phyloP scores from a whole-genome alignment of 2,888 invertebrate species.

The Alentia gelatinosa region DNA sequence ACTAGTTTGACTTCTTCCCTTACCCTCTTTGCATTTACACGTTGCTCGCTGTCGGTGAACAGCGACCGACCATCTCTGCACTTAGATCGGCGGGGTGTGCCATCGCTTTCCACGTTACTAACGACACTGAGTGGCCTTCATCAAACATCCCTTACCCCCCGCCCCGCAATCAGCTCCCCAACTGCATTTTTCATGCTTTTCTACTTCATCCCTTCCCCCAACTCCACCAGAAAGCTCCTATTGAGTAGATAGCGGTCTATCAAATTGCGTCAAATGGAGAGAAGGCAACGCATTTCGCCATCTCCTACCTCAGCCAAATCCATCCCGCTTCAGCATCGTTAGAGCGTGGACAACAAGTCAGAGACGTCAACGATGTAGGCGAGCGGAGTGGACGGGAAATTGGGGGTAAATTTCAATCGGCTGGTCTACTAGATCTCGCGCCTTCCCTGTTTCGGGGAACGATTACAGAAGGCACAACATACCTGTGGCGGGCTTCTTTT shows the following conservation, averaged over 20 bases:
- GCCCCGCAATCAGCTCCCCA: neutral
- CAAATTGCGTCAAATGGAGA: neutral
- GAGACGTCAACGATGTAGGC: neutral
- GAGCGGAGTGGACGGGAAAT: neutral
- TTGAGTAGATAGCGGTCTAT: neutral
- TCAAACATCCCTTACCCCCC: too few species aligned
- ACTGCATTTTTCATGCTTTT: neutral
- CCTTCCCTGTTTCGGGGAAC: neutral
- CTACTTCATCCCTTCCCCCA: neutral
- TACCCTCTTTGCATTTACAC: too few species aligned
- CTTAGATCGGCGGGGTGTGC: too few species aligned
- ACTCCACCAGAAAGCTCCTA: neutral
- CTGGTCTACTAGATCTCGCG: neutral
- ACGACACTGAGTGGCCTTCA: too few species aligned
- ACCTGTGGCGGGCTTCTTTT: neutral
- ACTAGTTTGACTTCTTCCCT: too few species aligned
- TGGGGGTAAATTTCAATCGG: neutral
- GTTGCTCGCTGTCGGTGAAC: too few species aligned
- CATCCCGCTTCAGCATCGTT: neutral
- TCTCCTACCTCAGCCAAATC: neutral
- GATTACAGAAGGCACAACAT: neutral
- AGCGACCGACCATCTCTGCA: too few species aligned
- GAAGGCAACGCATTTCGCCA: neutral
- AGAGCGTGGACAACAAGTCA: neutral
- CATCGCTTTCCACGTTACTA: too few species aligned